phyloP scores from a whole-genome alignment of 1,140 invertebrate genomes.

The Melitaea cinxia region DNA sequence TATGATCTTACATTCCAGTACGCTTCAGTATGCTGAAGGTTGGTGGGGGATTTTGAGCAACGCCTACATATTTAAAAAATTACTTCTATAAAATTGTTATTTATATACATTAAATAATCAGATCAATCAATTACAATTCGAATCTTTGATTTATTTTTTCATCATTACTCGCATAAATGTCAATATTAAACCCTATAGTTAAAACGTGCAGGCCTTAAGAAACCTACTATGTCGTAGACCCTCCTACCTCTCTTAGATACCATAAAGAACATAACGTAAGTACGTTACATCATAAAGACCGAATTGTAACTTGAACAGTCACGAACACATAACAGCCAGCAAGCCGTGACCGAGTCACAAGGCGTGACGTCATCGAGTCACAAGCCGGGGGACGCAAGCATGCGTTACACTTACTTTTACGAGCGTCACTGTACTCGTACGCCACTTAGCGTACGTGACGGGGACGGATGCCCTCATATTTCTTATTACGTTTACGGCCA shows the following conservation, averaged over 20 bases:
- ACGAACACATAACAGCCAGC: conserved; percentile 17
- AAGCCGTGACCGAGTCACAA: conserved; percentile 21
- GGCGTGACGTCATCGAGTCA: conserved; percentile 22
- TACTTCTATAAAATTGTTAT: too few relatives aligned
- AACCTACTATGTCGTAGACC: too few relatives aligned
- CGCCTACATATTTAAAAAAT: too few relatives aligned
- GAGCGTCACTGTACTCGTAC: conserved; percentile 20
- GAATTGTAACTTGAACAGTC: conserved; percentile 3
- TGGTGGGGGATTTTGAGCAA: too few relatives aligned
- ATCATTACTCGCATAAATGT: too few relatives aligned
- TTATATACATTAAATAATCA: too few relatives aligned
- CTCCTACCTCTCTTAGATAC: background rate
- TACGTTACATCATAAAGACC: conserved; percentile 1
- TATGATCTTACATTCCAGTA: too few relatives aligned
- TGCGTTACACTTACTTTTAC: conserved; percentile 26
- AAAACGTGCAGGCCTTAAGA: too few relatives aligned
- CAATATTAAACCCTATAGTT: too few relatives aligned
- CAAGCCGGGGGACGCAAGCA: conserved; percentile 26
- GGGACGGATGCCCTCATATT: conserved; percentile 13
- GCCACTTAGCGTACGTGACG: conserved; percentile 23
- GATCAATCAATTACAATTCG: too few relatives aligned
- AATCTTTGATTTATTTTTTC: too few relatives aligned
- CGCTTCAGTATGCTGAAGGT: too few relatives aligned
- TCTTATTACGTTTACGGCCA: background rate
- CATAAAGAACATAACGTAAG: background rate